These are phyloP conservation scores for Empidonax alnorum DNA, from an alignment of 2,113 vertebrate genomes.

Conservation along the genomic window DNA sequence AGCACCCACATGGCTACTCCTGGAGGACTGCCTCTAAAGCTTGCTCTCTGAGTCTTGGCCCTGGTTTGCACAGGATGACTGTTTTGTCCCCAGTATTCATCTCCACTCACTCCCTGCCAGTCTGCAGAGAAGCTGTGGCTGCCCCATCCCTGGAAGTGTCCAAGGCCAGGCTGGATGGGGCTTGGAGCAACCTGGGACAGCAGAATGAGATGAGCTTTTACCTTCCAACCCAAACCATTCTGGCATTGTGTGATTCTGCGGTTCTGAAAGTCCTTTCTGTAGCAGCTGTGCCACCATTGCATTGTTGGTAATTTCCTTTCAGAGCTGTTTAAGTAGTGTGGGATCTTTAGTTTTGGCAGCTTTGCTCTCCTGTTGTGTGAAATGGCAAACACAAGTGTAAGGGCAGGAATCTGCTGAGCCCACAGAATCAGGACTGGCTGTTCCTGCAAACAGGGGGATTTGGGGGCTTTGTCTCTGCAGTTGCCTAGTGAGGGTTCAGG, in stretches of 20 bases:
- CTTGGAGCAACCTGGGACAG: fast-evolving
- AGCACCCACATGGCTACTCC: neutral
- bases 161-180: fast-evolving
- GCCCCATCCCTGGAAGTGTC: neutral
- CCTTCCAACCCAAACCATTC: neutral
- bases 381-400: fast-evolving
- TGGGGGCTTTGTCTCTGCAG: neutral
- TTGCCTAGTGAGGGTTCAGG: fast-evolving
- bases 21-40: neutral
- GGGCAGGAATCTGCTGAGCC: neutral
- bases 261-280: fast-evolving
- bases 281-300: fast-evolving
- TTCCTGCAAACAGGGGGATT: fast-evolving
- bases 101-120: neutral
- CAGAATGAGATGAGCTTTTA: neutral
- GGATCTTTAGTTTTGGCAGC: fast-evolving
- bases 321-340: fast-evolving
- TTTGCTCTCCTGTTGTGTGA: neutral
- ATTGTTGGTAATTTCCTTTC: fast-evolving
- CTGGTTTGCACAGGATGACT: slow-evolving; percentile 30
- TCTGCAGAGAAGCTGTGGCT: neutral
- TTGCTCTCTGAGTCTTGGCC: neutral
- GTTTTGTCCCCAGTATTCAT: slow-evolving; percentile 47
- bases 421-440: fast-evolving
- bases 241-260: fast-evolving